phyloP scores from a whole-genome alignment of 2,888 invertebrate species.

The Rotaria macrura region DNA sequence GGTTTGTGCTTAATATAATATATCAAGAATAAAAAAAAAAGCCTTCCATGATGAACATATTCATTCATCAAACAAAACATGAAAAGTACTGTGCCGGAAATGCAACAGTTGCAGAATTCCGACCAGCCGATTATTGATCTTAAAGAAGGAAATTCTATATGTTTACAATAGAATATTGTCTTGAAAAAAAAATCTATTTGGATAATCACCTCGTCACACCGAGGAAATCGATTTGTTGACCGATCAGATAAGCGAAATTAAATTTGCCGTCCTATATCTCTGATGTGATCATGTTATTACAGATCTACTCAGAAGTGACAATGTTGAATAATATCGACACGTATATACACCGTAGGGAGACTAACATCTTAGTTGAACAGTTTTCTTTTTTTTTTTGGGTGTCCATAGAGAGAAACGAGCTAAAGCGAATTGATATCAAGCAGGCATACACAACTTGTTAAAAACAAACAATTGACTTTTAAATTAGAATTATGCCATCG shows the following conservation, averaged over 20 bases:
- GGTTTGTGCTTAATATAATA: background rate
- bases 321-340: background rate
- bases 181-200: background rate
- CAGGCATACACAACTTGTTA: background rate
- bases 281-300: background rate
- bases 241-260: background rate
- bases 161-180: background rate
- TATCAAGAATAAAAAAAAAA: background rate
- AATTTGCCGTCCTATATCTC: background rate
- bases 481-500: background rate
- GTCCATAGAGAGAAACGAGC: no score
- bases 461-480: background rate
- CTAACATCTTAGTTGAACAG: no score
- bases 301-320: background rate
- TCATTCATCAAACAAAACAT: background rate
- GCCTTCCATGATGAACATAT: background rate
- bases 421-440: background rate
- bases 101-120: background rate
- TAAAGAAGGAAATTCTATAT: background rate
- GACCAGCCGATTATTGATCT: background rate
- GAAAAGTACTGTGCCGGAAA: background rate
- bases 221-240: background rate
- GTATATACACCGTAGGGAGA: background rate
- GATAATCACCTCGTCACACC: background rate
- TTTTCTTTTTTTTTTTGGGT: no score